These are phyloP conservation scores for Rhynchotus rufescens DNA, from an alignment of 2,797 vertebrate species.

Conservation along the genomic window DNA sequence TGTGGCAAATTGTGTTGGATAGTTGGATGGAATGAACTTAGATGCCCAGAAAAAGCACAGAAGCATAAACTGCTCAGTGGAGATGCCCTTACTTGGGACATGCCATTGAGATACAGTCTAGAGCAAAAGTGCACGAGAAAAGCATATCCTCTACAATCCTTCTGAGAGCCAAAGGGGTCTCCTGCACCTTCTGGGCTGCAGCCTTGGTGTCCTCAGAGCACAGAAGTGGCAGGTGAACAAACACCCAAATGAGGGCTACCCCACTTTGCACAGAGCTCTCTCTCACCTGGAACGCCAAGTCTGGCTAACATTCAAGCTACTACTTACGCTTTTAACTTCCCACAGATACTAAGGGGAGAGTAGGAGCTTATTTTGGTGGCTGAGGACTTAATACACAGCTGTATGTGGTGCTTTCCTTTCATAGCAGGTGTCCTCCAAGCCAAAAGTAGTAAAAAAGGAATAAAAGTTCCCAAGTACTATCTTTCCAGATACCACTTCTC, in stretches of 20 bases:
- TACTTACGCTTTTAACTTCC: background rate
- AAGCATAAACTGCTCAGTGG: background rate
- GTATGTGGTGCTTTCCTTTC: background rate
- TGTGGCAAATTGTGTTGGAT: background rate
- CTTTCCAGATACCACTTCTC: background rate
- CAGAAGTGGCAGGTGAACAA: background rate
- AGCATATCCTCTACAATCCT: background rate
- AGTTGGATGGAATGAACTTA: background rate
- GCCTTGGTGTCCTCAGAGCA: background rate
- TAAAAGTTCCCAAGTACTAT: background rate
- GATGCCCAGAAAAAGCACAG: background rate
- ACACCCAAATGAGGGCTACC: background rate
- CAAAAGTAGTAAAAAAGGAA: background rate
- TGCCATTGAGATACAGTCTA: background rate
- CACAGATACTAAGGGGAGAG: background rate
- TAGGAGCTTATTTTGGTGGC: background rate
- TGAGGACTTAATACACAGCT: background rate
- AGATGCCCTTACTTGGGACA: background rate
- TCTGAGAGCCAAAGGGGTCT: background rate
- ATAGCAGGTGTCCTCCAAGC: background rate
- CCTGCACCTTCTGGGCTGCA: background rate
- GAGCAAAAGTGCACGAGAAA: background rate
- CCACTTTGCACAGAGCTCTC: background rate
- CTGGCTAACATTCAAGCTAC: background rate
- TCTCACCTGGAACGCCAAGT: background rate